phyloP scores from a whole-genome alignment of 2,888 invertebrate species.

The Aelia acuminata region DNA sequence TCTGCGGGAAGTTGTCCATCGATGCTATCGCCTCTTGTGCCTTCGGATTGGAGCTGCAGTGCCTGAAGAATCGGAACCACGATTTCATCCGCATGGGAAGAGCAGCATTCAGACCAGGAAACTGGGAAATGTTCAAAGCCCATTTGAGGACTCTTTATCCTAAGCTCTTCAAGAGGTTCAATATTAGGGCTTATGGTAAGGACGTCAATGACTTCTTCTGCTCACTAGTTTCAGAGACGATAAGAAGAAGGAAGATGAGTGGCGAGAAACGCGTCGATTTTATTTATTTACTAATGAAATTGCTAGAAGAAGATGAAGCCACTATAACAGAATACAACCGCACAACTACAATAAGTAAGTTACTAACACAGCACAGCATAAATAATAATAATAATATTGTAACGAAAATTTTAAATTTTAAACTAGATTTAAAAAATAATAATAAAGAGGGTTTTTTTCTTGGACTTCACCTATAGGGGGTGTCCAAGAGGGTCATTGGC shows the following conservation, averaged over 20 bases:
- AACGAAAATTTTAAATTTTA: too few relatives aligned
- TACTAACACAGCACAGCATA: too few relatives aligned
- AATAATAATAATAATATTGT: too few relatives aligned
- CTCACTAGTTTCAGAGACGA: slow-evolving; percentile 64
- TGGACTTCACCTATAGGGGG: too few relatives aligned
- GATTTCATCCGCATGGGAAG: slow-evolving; percentile 56
- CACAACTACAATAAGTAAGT: slow-evolving; percentile 34
- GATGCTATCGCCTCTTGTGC: slow-evolving; percentile 60
- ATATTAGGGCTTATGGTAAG: slow-evolving; percentile 53
- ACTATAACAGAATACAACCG: background rate
- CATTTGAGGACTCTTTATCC: slow-evolving; percentile 57
- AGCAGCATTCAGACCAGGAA: slow-evolving; percentile 57
- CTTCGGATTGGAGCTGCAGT: slow-evolving; percentile 60
- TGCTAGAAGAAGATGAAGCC: slow-evolving; percentile 64
- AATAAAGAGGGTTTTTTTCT: too few relatives aligned
- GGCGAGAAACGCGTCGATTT: slow-evolving; percentile 67
- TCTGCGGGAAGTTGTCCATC: slow-evolving; percentile 58
- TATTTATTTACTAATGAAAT: slow-evolving; percentile 65
- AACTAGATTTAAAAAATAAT: too few relatives aligned
- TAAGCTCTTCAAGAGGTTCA: slow-evolving; percentile 56
- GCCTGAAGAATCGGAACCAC: slow-evolving; percentile 51
- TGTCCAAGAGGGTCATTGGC: too few relatives aligned
- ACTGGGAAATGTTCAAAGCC: slow-evolving; percentile 56
- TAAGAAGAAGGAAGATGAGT: slow-evolving; percentile 66
- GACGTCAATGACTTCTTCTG: slow-evolving; percentile 53